Base-by-base conservation (phyloP, 2,888 invertebrate genomes). In the Ectemnius cavifrons region DNA sequence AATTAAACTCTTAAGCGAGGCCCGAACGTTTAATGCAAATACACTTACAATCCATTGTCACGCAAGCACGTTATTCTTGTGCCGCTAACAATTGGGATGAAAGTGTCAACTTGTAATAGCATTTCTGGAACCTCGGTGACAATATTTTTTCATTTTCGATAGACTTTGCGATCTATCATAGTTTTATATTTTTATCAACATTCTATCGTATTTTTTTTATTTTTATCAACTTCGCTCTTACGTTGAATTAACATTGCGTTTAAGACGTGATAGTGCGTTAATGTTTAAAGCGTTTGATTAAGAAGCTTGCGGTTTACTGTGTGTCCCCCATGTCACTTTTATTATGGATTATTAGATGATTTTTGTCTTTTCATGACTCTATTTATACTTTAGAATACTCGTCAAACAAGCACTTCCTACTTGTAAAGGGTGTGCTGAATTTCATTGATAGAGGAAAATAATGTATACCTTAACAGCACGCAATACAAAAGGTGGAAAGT, bases 401-500 rank as follows among this genome's bases (percentile, higher is more conserved):
- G 18, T 27, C 37, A 8, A 28, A 27, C 37, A 47, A 61, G n/a
- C 65, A 46, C 69, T 45, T 63, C 23, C 64, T 37, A 20, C 69
- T 59, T 61, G 62, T 66, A 63, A 57, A 16, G 57, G 4, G 62
- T 60, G 57, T 69, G 49, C 61, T 73, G 71, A 69, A 79, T 56
- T 72, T 69, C 79, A 75, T 69, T 61, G 75, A 80, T 78, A 72
- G 74, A 83, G 75, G 67, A 78, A 79, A 84, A 80, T 63, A 46
- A 45, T 62, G 65, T 87, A 84, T 90, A 91, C 91, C 90, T 91
- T 90, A 71, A 90, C 90, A 86, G 89, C 90, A 83, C 85, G 87
- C 86, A 90, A 86, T 82, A 91, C 89, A 87, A 89, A 91, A 84
- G 88, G 82, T 82, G 91, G 91, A 84, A 89, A 88, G 81, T 89